Evolutionary conservation across 2,113 vertebrate genomes (phyloP), one percentile per base, ranked within the genome.

Genomic region (Coturnix japonica): DNA sequence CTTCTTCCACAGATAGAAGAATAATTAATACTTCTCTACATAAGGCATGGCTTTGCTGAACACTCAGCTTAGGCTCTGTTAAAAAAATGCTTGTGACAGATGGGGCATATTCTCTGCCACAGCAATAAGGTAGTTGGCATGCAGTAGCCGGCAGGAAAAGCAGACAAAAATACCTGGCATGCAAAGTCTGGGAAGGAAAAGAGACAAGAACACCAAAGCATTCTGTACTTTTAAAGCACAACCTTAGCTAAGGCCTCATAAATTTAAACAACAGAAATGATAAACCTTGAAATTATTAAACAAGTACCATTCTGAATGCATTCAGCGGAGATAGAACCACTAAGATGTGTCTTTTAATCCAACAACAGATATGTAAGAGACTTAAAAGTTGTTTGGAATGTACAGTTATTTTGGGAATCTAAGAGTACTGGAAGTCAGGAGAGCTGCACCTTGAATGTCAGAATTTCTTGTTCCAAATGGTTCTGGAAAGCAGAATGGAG

Each of bases 21-120:
- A 94, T 95, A 96, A 97, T 96, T 97, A 94, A 93, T 93, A 95
- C 87, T 94, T 91, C 60, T 94, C 84, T 85, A 65, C 89, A 67
- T 22, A 92, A 96, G 91, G 59, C 83, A 87, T 74, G 86, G 93
- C 76, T 96, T 92, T 81, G 89, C 95, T 96, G 94, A 93, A 87
- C 93, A 91, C 92, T 96, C 95, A 95, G 86, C 74, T 91, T 95
- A 96, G 87, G 85, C 66, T 96, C 91, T 96, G 89, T 91, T 95
- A 83, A 92, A 91, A 91, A 96, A 90, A 85, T 59, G 77, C 79
- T 91, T 91, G 77, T 96, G 95, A 96, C 95, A 96, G 90, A 85
- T 56, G 54, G 92, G 56, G 56, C 90, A 46, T 84, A 92, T 87
- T 94, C 76, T 85, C 65, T 95, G 87, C 90, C 91, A 94, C 57